These are phyloP conservation scores for Heteropelma amictum DNA, from an alignment of 2,888 invertebrate genomes.

Conservation along the genomic window DNA sequence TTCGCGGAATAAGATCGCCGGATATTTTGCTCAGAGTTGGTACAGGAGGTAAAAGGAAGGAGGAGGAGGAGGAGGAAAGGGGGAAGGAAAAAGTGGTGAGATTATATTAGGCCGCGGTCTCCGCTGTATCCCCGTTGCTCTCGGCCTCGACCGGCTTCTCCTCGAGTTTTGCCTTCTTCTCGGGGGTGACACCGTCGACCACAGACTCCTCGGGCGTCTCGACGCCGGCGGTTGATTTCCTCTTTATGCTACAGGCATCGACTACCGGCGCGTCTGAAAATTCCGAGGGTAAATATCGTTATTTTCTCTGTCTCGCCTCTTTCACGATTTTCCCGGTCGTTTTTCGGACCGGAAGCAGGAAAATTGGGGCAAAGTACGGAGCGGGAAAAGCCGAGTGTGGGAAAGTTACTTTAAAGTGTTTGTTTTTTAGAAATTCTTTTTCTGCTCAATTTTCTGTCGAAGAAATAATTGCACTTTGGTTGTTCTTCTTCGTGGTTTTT, in stretches of 20 bases:
- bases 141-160: conserved; percentile 82
- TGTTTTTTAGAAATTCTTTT: no score
- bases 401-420: no score
- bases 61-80: conserved; percentile 15
- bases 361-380: no score
- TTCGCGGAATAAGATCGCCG: conserved; percentile 56
- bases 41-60: conserved; percentile 41
- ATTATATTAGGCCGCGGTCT: conserved; percentile 69
- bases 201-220: conserved; percentile 68
- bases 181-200: conserved; percentile 83
- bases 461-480: no score
- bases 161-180: conserved; percentile 86
- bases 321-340: no score
- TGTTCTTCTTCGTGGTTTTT: no score
- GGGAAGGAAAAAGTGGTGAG: conserved; percentile 56
- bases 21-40: conserved; percentile 56
- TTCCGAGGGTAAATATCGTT: neutral
- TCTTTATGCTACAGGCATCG: conserved; percentile 81
- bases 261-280: conserved; percentile 67
- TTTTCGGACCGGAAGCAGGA: no score
- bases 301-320: neutral
- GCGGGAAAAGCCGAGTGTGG: no score
- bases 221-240: conserved; percentile 82
- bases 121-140: conserved; percentile 80
- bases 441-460: no score